phyloP scores from a whole-genome alignment of 2,113 vertebrate species.

The Centropristis striata region DNA sequence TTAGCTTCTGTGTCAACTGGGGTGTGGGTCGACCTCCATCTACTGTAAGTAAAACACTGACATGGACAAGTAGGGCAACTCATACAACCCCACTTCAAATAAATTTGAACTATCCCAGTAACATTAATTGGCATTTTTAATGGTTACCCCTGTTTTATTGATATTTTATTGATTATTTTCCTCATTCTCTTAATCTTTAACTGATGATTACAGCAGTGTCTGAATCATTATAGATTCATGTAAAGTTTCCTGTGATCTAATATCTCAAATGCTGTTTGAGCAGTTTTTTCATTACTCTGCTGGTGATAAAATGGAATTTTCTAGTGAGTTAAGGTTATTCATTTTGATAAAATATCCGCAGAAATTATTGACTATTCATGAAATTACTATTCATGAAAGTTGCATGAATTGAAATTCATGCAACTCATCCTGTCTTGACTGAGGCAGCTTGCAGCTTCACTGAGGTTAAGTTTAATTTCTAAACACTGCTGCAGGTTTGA shows the following conservation, averaged over 20 bases:
- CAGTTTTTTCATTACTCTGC: background rate
- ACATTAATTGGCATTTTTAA: too few species aligned
- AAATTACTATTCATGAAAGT: too few species aligned
- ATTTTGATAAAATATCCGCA: constrained; percentile 3
- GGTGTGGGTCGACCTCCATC: too few species aligned
- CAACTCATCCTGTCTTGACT: background rate
- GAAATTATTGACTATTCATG: background rate
- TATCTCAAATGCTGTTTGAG: constrained; percentile 21
- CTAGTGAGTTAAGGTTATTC: constrained; percentile 3
- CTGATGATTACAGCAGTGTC: background rate
- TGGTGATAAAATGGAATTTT: constrained; percentile 12
- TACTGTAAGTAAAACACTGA: too few species aligned
- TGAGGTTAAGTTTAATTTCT: background rate
- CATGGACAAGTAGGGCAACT: too few species aligned
- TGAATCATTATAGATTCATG: constrained; percentile 9
- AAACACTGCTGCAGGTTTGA: background rate
- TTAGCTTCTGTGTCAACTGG: too few species aligned
- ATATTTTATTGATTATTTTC: background rate
- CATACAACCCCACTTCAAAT: too few species aligned
- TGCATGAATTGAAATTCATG: constrained; percentile 1
- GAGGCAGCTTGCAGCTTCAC: background rate
- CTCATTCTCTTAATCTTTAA: constrained; percentile 3
- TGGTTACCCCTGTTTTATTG: background rate
- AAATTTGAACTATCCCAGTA: too few species aligned
- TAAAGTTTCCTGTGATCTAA: constrained; percentile 8